These are phyloP conservation scores for Tylochromis polylepis DNA, from an alignment of 2,113 vertebrate species.

Conservation along the genomic window DNA sequence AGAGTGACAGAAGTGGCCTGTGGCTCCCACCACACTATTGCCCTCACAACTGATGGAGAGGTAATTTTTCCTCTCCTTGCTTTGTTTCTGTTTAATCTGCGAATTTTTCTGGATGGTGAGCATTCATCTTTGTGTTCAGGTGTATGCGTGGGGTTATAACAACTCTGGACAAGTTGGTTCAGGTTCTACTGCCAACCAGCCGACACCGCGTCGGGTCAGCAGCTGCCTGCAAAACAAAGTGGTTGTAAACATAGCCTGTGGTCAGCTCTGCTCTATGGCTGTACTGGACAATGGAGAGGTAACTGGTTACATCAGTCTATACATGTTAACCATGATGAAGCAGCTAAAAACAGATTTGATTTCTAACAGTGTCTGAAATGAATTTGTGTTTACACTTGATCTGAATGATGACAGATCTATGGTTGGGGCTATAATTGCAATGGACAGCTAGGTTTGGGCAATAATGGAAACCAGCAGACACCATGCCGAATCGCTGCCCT, in stretches of 20 bases:
- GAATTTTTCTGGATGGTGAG: background rate
- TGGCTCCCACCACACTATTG: constrained; percentile 95
- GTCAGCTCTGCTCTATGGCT: constrained; percentile 96
- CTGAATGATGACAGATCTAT: constrained; percentile 72
- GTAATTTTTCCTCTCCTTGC: constrained; percentile 54
- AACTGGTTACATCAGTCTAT: background rate
- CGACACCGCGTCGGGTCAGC: constrained; percentile 90
- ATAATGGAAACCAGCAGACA: constrained; percentile 91
- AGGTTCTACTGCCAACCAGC: constrained; percentile 94
- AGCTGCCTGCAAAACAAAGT: constrained; percentile 93
- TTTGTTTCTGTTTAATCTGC: background rate
- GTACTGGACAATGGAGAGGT: constrained; percentile 96
- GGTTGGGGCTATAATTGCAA: constrained; percentile 99
- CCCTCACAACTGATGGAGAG: constrained; percentile 91
- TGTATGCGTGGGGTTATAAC: constrained; percentile 97
- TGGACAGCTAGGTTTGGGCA: constrained; percentile 92
- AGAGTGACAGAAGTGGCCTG: constrained; percentile 91
- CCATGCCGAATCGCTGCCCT: constrained; percentile 90
- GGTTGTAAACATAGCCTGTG: constrained; percentile 89
- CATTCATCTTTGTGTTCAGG: constrained; percentile 68
- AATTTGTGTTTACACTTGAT: background rate
- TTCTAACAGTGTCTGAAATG: background rate
- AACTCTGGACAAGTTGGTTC: constrained; percentile 98
- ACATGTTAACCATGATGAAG: background rate
- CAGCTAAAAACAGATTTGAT: background rate